A percentile compares a stretch with the other conserved stretches of the same genome.
phyloP scores from a whole-genome alignment of 1,140 invertebrate species.

The Drosophila ficusphila region DNA sequence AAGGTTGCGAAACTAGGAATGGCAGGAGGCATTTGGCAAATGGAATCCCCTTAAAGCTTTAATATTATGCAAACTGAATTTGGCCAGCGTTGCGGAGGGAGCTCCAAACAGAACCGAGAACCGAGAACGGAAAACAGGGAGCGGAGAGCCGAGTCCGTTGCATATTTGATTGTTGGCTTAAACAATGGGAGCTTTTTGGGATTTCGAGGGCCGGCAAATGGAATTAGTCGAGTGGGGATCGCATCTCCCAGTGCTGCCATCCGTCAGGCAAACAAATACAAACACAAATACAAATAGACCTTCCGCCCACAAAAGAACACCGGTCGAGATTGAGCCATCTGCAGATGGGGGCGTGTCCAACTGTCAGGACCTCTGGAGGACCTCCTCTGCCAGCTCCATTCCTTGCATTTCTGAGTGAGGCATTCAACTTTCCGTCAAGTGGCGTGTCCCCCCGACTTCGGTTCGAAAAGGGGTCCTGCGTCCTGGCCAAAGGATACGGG shows the following conservation, averaged over 20 bases:
- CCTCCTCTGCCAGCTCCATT: slow-evolving; percentile 4
- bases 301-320: slow-evolving; percentile 1
- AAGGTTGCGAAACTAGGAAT: too few species aligned
- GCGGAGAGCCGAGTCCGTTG: slow-evolving; percentile 27
- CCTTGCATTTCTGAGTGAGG: slow-evolving; percentile 58
- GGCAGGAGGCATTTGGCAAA: background rate
- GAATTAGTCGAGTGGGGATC: slow-evolving; percentile 58
- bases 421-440: slow-evolving; percentile 53
- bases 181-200: slow-evolving; percentile 63
- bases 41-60: slow-evolving; percentile 51
- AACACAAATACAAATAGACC: slow-evolving; percentile 29
- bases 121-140: too few species aligned
- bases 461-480: slow-evolving; percentile 49
- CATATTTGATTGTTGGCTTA: slow-evolving; percentile 71
- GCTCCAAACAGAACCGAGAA: background rate
- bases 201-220: slow-evolving; percentile 58
- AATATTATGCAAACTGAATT: slow-evolving; percentile 69
- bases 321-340: slow-evolving; percentile 31
- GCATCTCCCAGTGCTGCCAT: background rate
- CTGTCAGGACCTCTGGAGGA: slow-evolving; percentile 5
- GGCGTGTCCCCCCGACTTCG: slow-evolving; percentile 29
- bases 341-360: slow-evolving; percentile 27
- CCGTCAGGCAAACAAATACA: slow-evolving; percentile 33
- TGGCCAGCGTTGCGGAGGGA: slow-evolving; percentile 35
- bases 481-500: slow-evolving; percentile 49